A percentile compares a stretch with the other conserved stretches of the same genome.
Conservation (phyloP, 1,140 invertebrate species). For the Orius insidiosus region DNA sequence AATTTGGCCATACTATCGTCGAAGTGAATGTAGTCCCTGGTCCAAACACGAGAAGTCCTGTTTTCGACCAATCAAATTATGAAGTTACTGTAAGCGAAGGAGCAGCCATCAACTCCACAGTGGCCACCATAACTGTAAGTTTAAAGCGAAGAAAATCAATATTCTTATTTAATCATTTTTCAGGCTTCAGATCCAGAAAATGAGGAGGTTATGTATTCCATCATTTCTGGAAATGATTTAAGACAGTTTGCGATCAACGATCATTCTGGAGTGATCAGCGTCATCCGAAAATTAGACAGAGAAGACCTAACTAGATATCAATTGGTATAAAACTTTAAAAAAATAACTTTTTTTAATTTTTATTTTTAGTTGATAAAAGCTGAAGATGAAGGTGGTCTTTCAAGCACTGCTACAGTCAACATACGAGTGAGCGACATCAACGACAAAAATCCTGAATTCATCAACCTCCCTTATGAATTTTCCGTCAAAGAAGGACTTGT, state of each 20-base stretch:
- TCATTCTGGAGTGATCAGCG: slow-evolving; percentile 61
- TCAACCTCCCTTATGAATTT: slow-evolving; percentile 56
- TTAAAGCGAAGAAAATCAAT: too few relatives aligned
- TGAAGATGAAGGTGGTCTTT: slow-evolving; percentile 65
- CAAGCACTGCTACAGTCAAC: slow-evolving; percentile 64
- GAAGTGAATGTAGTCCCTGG: slow-evolving; percentile 65
- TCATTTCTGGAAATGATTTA: slow-evolving; percentile 68
- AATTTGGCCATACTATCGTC: slow-evolving; percentile 52
- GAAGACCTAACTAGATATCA: slow-evolving; percentile 74
- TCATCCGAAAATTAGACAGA: slow-evolving; percentile 65
- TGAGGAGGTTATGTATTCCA: slow-evolving; percentile 67
- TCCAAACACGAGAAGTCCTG: slow-evolving; percentile 67
- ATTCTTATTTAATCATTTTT: slow-evolving; percentile 17
- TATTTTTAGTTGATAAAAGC: slow-evolving; percentile 61
- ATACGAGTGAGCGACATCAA: slow-evolving; percentile 81
- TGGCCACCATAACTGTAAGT: slow-evolving; percentile 45
- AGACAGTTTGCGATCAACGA: slow-evolving; percentile 68
- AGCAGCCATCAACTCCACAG: slow-evolving; percentile 66
- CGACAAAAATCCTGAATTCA: slow-evolving; percentile 73
- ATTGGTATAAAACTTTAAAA: slow-evolving; percentile 32
- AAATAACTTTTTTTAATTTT: neutral
- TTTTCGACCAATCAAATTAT: slow-evolving; percentile 60
- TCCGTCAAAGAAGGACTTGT: slow-evolving; percentile 60
- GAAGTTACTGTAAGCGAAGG: slow-evolving; percentile 76
- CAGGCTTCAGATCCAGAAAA: slow-evolving; percentile 76